Conservation (phyloP, 1,140 invertebrate genomes). For the Rhagoletis pomonella region DNA sequence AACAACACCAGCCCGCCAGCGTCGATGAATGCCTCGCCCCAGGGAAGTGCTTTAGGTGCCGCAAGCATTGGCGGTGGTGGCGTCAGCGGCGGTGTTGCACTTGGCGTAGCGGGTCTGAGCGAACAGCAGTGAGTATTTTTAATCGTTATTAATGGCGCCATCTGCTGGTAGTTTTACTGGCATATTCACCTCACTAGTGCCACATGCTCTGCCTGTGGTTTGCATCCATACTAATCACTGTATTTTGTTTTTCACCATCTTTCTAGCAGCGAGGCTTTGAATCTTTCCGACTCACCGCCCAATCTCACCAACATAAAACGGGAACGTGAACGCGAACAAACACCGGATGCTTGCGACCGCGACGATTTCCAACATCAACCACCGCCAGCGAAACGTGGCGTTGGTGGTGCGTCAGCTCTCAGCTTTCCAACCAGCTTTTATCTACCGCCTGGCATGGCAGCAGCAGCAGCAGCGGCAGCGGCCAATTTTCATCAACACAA, state of each 20-base stretch:
- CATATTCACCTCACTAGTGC: slow-evolving; percentile 56
- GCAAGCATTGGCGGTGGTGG: background rate
- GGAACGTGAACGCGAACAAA: slow-evolving; percentile 77
- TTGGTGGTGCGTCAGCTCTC: slow-evolving; percentile 59
- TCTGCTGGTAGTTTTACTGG: background rate
- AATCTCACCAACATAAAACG: slow-evolving; percentile 77
- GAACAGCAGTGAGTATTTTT: slow-evolving; percentile 25
- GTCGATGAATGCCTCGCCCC: slow-evolving; percentile 59
- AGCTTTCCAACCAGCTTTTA: slow-evolving; percentile 71
- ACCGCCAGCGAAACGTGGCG: slow-evolving; percentile 78
- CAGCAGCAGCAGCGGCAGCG: slow-evolving; percentile 67
- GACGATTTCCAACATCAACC: slow-evolving; percentile 71
- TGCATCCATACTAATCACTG: slow-evolving; percentile 16
- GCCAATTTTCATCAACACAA: slow-evolving; percentile 65
- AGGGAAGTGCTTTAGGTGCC: slow-evolving; percentile 58
- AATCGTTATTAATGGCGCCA: background rate
- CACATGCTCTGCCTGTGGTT: background rate
- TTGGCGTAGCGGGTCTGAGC: slow-evolving; percentile 72
- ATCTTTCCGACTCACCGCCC: slow-evolving; percentile 78
- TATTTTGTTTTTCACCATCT: background rate
- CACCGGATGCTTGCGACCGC: slow-evolving; percentile 65
- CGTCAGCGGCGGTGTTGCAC: slow-evolving; percentile 73
- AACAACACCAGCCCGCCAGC: slow-evolving; percentile 76
- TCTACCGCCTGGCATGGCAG: slow-evolving; percentile 71
- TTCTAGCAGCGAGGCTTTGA: slow-evolving; percentile 77